Base-by-base conservation (phyloP, 1,140 invertebrate species). In the Epicauta chinensis region DNA sequence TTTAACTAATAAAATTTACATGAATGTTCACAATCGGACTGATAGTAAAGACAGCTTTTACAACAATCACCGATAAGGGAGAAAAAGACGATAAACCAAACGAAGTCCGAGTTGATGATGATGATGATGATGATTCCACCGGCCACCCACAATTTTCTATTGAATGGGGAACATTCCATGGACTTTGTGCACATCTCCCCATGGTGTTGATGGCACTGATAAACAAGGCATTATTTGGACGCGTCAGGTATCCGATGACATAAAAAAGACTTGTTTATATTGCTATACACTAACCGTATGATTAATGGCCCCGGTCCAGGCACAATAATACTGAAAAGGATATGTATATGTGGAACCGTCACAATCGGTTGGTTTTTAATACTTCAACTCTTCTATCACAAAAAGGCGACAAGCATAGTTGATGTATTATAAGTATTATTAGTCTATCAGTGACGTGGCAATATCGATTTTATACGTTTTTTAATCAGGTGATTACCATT, bases 191-290 rank as follows among this genome's bases (percentile, higher is more conserved):
- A 50, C 53, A 57, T 56, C 55, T 56, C 56, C 63, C 61, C 59
- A 55, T 64, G 65, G 68, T 70, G 68, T 68, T 70, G 68, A 70
- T 70, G 65, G 68, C 68, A 64, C 55, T 68, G 68, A 70, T 70
- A 70, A 70, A 70, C 65, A 70, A 55, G 60, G 65, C 58, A 70
- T 70, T 69, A 70, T 69, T 65, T 62, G 55, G 58, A 65, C 58
- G 56, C 61, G 65, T 67, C 68, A 70, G 68, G 68, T 70, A 70
- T 70, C 67, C 68, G 67, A 69, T 70, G 68, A 70, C 68, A 66
- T 70, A 65, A 70, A 70, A 70, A 68, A 66, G 66, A 66, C 65
- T 67, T 70, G 68, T 70, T 69, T 70, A 69, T 70, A 70, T 65
- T 65, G 61, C 61, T 54, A 59, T 60, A 60, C 58, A 66, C 59